Conservation (phyloP, 2,113 vertebrate species). For the Ascaphus truei region DNA sequence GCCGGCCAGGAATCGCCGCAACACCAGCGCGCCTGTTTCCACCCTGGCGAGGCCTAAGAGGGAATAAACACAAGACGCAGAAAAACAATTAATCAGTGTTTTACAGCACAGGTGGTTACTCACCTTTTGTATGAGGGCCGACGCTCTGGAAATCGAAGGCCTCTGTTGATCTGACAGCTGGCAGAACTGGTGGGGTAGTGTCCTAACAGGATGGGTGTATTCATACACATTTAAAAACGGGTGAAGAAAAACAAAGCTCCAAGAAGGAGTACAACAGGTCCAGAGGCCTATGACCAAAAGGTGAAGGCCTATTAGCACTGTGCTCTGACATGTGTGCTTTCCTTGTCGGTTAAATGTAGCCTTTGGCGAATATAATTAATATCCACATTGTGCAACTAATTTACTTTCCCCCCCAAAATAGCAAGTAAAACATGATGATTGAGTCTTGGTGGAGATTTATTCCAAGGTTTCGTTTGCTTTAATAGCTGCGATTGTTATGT, state of each 20-base stretch:
- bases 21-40: no score
- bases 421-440: no score
- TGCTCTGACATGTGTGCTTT: slow-evolving; percentile 5
- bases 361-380: not conserved
- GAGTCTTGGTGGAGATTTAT: not conserved
- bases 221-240: slow-evolving; percentile 39
- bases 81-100: slow-evolving; percentile 24
- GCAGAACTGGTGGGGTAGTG: slow-evolving; percentile 41
- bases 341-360: no score
- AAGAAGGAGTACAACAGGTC: slow-evolving; percentile 51
- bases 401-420: not conserved
- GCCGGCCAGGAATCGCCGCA: no score
- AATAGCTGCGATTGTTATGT: no score
- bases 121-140: slow-evolving; percentile 2
- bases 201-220: slow-evolving; percentile 45
- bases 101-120: slow-evolving; percentile 23
- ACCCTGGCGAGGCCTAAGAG: no score
- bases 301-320: slow-evolving; percentile 35
- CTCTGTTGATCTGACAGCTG: slow-evolving; percentile 46
- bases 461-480: not conserved
- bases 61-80: slow-evolving; percentile 1
- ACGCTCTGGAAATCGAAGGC: not conserved
- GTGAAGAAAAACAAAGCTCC: slow-evolving; percentile 42
- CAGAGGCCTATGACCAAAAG: slow-evolving; percentile 47
- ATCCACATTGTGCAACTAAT: not conserved